phyloP scores from a whole-genome alignment of 2,888 invertebrate genomes.

The Trissolcus brochymenae region DNA sequence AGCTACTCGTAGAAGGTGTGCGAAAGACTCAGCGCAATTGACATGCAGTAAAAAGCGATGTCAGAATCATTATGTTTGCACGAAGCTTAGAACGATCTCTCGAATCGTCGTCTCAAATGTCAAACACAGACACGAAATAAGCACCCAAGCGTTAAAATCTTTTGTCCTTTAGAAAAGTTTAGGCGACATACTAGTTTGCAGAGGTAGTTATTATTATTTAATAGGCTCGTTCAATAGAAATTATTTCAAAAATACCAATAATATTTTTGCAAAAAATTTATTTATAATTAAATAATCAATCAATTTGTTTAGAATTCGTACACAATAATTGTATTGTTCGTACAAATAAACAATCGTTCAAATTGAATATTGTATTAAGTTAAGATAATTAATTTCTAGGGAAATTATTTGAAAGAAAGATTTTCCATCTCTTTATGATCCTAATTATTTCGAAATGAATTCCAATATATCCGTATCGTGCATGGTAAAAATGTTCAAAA shows the following conservation, averaged over 20 bases:
- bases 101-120: slow-evolving; percentile 64
- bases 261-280: not conserved
- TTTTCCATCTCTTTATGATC: too few relatives aligned
- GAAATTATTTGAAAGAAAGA: too few relatives aligned
- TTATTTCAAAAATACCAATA: slow-evolving; percentile 17
- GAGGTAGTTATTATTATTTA: slow-evolving; percentile 46
- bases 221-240: slow-evolving; percentile 5
- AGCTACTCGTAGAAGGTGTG: slow-evolving; percentile 50
- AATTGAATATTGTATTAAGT: too few relatives aligned
- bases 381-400: too few relatives aligned
- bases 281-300: not conserved
- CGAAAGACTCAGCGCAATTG: slow-evolving; percentile 53
- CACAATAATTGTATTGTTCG: not conserved
- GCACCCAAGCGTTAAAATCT: slow-evolving; percentile 58
- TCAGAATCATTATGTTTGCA: slow-evolving; percentile 61
- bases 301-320: not conserved
- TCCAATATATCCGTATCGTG: too few relatives aligned
- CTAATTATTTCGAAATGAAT: too few relatives aligned
- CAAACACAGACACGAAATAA: slow-evolving; percentile 63
- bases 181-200: slow-evolving; percentile 59
- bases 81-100: slow-evolving; percentile 59
- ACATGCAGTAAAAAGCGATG: slow-evolving; percentile 60
- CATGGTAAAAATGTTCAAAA: too few relatives aligned
- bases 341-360: too few relatives aligned
- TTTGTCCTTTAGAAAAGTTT: slow-evolving; percentile 61